Percentiles rank a stretch among this genome's conserved stretches.
Conservation (phyloP, 2,797 vertebrate species). For the Atherinosoma microstoma region DNA sequence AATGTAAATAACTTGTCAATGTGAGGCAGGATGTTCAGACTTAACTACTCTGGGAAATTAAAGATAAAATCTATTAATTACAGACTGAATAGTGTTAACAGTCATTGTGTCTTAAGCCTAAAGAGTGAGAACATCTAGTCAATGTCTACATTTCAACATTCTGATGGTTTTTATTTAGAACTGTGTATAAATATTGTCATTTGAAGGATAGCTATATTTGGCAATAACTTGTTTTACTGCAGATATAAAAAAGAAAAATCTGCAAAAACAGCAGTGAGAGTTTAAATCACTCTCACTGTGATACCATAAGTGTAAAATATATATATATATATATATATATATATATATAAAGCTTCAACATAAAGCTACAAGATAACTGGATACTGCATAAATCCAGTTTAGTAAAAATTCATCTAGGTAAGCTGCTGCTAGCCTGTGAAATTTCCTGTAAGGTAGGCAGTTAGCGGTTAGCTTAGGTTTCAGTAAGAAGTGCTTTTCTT, state of each 20-base stretch:
- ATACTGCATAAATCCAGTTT: slow-evolving; percentile 51
- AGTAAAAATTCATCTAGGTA: slow-evolving; percentile 38
- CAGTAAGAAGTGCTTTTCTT: slow-evolving; percentile 9
- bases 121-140: slow-evolving; percentile 8
- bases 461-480: slow-evolving; percentile 23
- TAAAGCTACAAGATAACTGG: slow-evolving; percentile 37
- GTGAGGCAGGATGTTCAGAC: slow-evolving; percentile 2
- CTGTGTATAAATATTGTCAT: too few species aligned
- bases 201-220: too few species aligned
- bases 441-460: slow-evolving; percentile 27
- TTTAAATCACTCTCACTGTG: not conserved
- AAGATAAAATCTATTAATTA: slow-evolving; percentile 40
- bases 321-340: too few species aligned
- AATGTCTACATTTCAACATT: not conserved
- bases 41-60: slow-evolving; percentile 31
- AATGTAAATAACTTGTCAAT: slow-evolving; percentile 1
- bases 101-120: not conserved
- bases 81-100: slow-evolving; percentile 27
- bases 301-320: too few species aligned
- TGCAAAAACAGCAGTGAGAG: not conserved
- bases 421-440: slow-evolving; percentile 34
- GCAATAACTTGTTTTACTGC: not conserved
- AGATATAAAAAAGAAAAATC: not conserved
- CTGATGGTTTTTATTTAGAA: not conserved
- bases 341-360: slow-evolving; percentile 14